These are phyloP conservation scores for Agelas oroides DNA, from an alignment of 37 sponge, comb jelly and placozoan genomes.

Conservation along the genomic window DNA sequence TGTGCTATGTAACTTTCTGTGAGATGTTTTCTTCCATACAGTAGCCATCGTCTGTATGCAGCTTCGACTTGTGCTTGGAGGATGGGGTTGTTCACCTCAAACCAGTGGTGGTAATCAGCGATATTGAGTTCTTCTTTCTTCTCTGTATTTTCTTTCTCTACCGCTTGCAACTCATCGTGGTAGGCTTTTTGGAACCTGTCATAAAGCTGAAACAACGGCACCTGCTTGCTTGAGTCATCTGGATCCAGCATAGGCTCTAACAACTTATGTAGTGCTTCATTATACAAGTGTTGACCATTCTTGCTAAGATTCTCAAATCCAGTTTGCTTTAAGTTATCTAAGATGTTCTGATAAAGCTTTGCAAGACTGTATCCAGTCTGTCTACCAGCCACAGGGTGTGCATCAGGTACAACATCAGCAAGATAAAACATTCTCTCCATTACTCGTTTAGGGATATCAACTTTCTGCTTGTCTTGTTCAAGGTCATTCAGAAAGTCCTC, in stretches of 20 bases:
- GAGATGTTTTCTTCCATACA: conserved; percentile 49
- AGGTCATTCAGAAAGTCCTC: neutral
- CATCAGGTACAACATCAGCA: conserved; percentile 48
- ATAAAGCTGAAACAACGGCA: conserved; percentile 38
- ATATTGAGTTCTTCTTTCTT: neutral
- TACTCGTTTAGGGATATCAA: conserved; percentile 32
- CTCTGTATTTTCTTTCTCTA: conserved; percentile 44
- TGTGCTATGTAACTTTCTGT: conserved; percentile 43
- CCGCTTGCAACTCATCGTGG: conserved; percentile 7
- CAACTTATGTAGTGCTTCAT: conserved; percentile 18
- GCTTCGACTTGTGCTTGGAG: conserved; percentile 46
- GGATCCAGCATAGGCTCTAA: conserved; percentile 26
- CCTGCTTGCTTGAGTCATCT: too few species aligned
- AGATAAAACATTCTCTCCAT: conserved; percentile 58
- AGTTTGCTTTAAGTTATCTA: conserved; percentile 24
- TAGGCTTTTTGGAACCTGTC: conserved; percentile 13
- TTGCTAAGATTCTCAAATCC: neutral
- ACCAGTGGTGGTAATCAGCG: conserved; percentile 51
- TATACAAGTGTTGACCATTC: conserved; percentile 12
- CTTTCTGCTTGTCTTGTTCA: neutral
- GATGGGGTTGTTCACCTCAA: conserved; percentile 34
- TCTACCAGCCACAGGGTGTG: conserved; percentile 38
- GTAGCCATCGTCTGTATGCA: conserved; percentile 56
- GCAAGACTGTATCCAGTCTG: conserved; percentile 46
- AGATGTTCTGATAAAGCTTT: conserved; percentile 17